phyloP scores from a whole-genome alignment of 2,888 invertebrate species.

The Epiblema foenella region DNA sequence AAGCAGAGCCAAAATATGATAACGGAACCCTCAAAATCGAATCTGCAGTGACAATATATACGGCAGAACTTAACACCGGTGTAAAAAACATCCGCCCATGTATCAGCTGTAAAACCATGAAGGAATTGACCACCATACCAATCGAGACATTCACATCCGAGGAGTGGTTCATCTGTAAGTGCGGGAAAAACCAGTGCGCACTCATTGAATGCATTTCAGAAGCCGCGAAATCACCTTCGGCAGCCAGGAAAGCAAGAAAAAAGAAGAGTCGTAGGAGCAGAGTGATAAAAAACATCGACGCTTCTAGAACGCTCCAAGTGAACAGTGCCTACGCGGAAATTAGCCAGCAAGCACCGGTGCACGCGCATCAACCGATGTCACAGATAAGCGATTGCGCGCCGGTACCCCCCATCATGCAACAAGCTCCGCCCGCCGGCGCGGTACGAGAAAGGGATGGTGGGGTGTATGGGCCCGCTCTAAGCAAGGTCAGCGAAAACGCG shows the following conservation, averaged over 20 bases:
- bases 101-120: too few relatives aligned
- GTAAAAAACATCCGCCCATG: too few relatives aligned
- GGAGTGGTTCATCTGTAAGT: slow-evolving; percentile 3
- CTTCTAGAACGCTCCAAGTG: too few relatives aligned
- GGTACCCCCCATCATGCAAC: neutral
- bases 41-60: too few relatives aligned
- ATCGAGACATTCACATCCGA: too few relatives aligned
- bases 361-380: neutral
- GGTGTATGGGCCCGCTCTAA: too few relatives aligned
- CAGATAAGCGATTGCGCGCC: neutral
- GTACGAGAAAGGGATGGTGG: neutral
- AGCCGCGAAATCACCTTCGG: slow-evolving; percentile 13
- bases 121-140: too few relatives aligned
- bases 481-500: too few relatives aligned
- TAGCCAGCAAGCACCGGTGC: neutral
- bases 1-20: too few relatives aligned
- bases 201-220: slow-evolving; percentile 16
- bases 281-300: neutral
- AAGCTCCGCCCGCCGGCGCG: slow-evolving; percentile 1
- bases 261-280: neutral
- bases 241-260: neutral
- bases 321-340: too few relatives aligned
- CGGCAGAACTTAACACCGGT: too few relatives aligned
- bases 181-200: slow-evolving; percentile 29
- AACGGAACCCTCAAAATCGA: too few relatives aligned